These are phyloP conservation scores for Ditula angustiorana DNA, from an alignment of 2,888 invertebrate genomes.

Conservation along the genomic window DNA sequence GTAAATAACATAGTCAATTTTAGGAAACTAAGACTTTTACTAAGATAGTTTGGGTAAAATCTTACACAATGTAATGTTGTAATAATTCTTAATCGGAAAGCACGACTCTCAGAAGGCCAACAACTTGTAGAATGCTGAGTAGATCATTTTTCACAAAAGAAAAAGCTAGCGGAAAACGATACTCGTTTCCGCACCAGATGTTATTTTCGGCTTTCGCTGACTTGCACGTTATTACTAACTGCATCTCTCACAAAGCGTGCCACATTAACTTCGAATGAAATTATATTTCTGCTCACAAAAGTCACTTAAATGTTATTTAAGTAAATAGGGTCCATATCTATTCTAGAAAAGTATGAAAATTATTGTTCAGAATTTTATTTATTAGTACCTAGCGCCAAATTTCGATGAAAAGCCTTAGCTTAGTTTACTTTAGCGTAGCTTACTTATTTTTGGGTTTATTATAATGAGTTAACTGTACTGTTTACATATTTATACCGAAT, in stretches of 20 bases:
- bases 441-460: background rate
- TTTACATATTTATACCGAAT: background rate
- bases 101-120: background rate
- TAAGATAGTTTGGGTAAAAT: too few species aligned
- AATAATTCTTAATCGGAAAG: background rate
- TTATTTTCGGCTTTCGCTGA: background rate
- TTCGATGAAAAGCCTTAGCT: too few species aligned
- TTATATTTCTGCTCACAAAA: background rate
- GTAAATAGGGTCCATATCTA: too few species aligned
- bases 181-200: constrained; percentile 3
- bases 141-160: background rate
- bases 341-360: too few species aligned
- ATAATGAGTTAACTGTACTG: too few species aligned
- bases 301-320: too few species aligned
- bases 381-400: too few species aligned
- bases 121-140: background rate
- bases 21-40: too few species aligned
- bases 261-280: background rate
- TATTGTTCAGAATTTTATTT: too few species aligned
- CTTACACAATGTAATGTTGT: too few species aligned
- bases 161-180: constrained; percentile 1
- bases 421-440: too few species aligned
- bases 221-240: background rate
- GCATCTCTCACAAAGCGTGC: background rate
- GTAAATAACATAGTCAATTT: too few species aligned